phyloP scores from a whole-genome alignment of 2,113 vertebrate genomes.

The Atherinomorus stipes region DNA sequence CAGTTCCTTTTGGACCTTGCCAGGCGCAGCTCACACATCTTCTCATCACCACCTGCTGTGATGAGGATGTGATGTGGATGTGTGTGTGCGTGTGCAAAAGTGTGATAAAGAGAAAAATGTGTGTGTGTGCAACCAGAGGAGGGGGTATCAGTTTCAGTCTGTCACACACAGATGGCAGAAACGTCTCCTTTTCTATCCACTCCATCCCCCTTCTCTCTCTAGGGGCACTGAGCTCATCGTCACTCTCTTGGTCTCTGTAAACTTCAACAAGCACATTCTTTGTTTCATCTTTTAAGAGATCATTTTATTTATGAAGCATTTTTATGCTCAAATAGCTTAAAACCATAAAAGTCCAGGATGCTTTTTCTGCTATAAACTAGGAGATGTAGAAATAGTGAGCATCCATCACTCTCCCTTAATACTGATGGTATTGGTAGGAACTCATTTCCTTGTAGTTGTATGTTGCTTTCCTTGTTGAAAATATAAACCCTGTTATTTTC shows the following conservation, averaged over 20 bases:
- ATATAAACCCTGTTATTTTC: neutral
- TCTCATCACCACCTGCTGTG: constrained; percentile 63
- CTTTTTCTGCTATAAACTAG: neutral
- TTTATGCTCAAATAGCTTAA: neutral
- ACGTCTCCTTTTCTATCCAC: constrained; percentile 26
- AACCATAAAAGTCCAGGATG: neutral
- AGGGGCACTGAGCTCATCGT: constrained; percentile 40
- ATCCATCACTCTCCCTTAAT: neutral
- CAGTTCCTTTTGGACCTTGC: constrained; percentile 34
- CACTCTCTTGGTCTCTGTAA: constrained; percentile 8
- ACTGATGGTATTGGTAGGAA: neutral
- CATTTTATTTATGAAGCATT: neutral
- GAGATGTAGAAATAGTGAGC: neutral
- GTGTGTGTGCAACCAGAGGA: constrained; percentile 33
- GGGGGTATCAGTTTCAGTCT: constrained; percentile 73
- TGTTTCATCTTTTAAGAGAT: constrained; percentile 15
- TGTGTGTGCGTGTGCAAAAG: constrained; percentile 23
- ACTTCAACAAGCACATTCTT: constrained; percentile 19
- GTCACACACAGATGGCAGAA: constrained; percentile 79
- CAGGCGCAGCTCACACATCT: constrained; percentile 50
- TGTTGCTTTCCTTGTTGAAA: neutral
- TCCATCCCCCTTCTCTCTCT: constrained; percentile 9
- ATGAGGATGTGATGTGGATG: constrained; percentile 23
- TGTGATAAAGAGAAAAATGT: constrained; percentile 19
- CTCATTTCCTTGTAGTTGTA: neutral